A percentile compares a stretch with the other conserved stretches of the same genome.
Evolutionary conservation across 2,888 invertebrate species (phyloP).

Genomic region (Xestia rhomboidea): DNA sequence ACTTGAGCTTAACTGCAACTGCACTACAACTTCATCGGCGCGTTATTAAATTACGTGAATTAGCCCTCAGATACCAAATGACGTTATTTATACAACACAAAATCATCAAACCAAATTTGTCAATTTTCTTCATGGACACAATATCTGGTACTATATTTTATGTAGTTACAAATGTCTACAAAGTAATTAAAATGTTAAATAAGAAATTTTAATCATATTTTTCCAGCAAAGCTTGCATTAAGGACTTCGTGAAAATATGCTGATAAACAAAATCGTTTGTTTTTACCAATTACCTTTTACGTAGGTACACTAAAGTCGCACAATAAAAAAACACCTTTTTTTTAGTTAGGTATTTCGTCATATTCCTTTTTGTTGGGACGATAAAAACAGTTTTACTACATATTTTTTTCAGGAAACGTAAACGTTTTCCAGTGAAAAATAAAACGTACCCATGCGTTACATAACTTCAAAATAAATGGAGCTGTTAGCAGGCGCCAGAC

Average conservation of each 20-base stretch:
- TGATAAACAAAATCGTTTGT: background rate
- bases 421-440: slow-evolving; percentile 2
- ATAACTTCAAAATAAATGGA: slow-evolving; percentile 8
- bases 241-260: background rate
- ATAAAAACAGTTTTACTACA: background rate
- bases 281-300: background rate
- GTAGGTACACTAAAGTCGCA: background rate
- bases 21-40: too few relatives aligned
- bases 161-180: background rate
- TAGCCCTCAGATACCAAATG: background rate
- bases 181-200: background rate
- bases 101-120: background rate
- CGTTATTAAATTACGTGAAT: too few relatives aligned
- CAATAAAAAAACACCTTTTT: background rate
- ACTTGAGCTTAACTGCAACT: too few relatives aligned
- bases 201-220: background rate
- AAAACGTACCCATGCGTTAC: background rate
- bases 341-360: slow-evolving; percentile 1
- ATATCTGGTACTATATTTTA: background rate
- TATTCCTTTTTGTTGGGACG: slow-evolving; percentile 16
- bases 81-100: background rate
- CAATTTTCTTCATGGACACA: background rate
- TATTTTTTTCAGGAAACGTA: slow-evolving; percentile 4
- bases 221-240: background rate
- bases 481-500: background rate